These are phyloP conservation scores for Hipposideros larvatus DNA, from an alignment of 2,797 vertebrate species.

Conservation along the genomic window DNA sequence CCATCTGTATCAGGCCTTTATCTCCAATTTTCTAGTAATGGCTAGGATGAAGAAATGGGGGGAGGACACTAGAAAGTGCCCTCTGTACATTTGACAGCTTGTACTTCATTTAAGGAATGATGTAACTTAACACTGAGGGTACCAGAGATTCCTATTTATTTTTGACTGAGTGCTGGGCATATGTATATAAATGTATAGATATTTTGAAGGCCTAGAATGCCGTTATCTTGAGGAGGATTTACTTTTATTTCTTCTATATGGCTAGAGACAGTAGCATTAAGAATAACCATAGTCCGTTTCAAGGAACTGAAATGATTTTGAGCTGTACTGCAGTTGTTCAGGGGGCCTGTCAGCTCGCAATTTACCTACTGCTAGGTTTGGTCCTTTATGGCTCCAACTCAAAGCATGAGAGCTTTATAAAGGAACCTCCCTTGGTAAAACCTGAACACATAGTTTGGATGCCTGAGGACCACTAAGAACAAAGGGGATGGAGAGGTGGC, in stretches of 20 bases:
- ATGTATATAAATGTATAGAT: background rate
- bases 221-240: background rate
- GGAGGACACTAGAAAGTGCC: background rate
- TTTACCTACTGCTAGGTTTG: background rate
- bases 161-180: background rate
- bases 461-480: background rate
- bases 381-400: background rate
- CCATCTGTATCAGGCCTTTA: background rate
- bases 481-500: background rate
- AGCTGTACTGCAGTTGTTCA: background rate
- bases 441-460: background rate
- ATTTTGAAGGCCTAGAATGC: background rate
- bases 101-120: background rate
- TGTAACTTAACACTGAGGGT: background rate
- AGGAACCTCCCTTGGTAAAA: background rate
- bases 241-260: background rate
- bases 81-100: background rate
- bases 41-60: background rate
- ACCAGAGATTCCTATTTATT: background rate
- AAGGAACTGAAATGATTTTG: background rate
- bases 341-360: background rate
- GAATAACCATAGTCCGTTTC: background rate
- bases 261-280: background rate
- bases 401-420: background rate
- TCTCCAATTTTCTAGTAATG: background rate